Base-by-base conservation (phyloP, 2,797 vertebrate genomes). In the Astyanax mexicanus region DNA sequence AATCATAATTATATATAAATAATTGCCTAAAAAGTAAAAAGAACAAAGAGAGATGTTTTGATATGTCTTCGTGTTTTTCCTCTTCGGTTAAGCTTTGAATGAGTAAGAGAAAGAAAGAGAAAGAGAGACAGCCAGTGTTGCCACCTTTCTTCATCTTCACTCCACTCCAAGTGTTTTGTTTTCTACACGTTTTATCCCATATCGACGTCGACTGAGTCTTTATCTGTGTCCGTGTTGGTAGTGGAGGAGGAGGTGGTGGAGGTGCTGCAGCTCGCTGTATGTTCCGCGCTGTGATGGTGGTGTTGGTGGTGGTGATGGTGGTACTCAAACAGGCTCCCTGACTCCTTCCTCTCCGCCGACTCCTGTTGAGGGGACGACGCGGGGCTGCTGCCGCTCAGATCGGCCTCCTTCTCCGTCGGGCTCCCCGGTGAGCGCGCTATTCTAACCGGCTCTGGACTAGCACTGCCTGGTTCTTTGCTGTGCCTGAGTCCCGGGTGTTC, bases 131-230 rank as follows among this genome's bases (percentile, higher is more conserved):
- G 45, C 23, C 13, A 51, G 54, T 61, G 58, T 77, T 49, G 38
- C 42, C 70, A 74, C 74, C 77, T 8, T 79, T 74, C 61, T 64
- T 66, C 66, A 32, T 29, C 5, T 32, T 32, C 21, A 8, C 60
- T 77, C 66, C 44, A 45, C 72, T 25, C 12, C 32, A 35, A 19
- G 2, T 32, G 29, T 32, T 32, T 32, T 32, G 29, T 32, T n/a
- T 21, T 58, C 13, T 29, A 8, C 54, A 15, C 13, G 4, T 17
- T 38, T 92, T 92, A 96, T 93, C 95, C 96, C 95, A 95, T 93
- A 84, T 94, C 93, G 85, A 94, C 88, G 76, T 96, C 95, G 86
- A 95, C 95, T 80, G 92, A 93, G 84, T 95, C 95, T 78, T 90
- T 90, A 76, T 89, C 88, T 81, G 91, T 84, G 80, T 93, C 92